Conservation (phyloP, 2,888 invertebrate species). For the Barypeithes pellucidus region DNA sequence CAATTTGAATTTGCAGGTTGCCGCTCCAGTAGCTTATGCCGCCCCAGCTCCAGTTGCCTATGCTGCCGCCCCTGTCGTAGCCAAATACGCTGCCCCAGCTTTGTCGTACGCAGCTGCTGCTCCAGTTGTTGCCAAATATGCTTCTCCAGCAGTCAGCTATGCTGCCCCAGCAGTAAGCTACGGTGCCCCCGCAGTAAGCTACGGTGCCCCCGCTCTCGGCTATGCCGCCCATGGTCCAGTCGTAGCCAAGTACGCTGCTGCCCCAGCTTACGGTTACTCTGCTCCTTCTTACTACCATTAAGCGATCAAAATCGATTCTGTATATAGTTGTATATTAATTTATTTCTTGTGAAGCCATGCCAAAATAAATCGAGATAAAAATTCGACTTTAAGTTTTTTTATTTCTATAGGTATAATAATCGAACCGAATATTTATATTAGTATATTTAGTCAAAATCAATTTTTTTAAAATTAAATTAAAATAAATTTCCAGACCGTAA, state of each 20-base stretch:
- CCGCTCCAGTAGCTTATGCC: slow-evolving; percentile 48
- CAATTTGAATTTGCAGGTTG: slow-evolving; percentile 19
- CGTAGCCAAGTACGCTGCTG: slow-evolving; percentile 59
- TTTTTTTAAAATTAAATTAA: too few relatives aligned
- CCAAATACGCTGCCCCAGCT: slow-evolving; percentile 52
- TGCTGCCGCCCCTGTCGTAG: slow-evolving; percentile 48
- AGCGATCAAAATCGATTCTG: slow-evolving; percentile 3
- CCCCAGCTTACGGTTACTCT: slow-evolving; percentile 47
- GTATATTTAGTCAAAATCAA: too few relatives aligned
- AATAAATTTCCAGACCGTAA: too few relatives aligned
- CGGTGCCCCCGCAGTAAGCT: slow-evolving; percentile 67
- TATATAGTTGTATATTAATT: slow-evolving; percentile 32
- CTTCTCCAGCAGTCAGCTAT: slow-evolving; percentile 67
- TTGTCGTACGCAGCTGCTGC: slow-evolving; percentile 42
- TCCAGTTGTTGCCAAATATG: slow-evolving; percentile 42
- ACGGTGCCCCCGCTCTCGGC: slow-evolving; percentile 65
- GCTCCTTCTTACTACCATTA: slow-evolving; percentile 48
- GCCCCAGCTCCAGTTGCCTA: slow-evolving; percentile 51
- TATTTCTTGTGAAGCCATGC: slow-evolving; percentile 30
- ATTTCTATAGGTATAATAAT: neutral
- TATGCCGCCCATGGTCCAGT: slow-evolving; percentile 61
- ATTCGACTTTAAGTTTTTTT: slow-evolving; percentile 7
- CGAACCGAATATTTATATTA: too few relatives aligned
- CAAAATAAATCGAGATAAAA: slow-evolving; percentile 33
- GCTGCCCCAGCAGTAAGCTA: slow-evolving; percentile 46